Base-by-base conservation (phyloP, 2,797 vertebrate species). In the Rhyacichthys aspro region DNA sequence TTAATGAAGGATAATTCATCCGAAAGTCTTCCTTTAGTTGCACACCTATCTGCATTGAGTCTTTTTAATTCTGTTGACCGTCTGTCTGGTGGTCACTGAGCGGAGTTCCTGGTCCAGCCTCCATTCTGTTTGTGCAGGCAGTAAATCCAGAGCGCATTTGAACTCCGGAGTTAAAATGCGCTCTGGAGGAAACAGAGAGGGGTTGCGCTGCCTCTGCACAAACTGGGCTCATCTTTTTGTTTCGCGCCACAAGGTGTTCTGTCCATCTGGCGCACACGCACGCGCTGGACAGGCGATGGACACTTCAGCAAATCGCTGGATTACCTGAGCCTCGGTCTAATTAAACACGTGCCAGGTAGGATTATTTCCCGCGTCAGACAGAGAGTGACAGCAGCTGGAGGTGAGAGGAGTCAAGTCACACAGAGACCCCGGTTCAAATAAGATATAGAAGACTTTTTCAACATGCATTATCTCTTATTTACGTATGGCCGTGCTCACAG, bases 271-370 rank as follows among this genome's bases (percentile, higher is more conserved):
- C 86, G 85, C 83, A 90, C 87, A 78, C 82, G 75, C 44, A 72
- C 55, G 72, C 88, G 89, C 76, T 90, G 83, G 86, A 88, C 82
- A 91, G 87, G 81, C 81, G 86, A 91, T 81, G 92, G 94, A 92
- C 94, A 94, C 94, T 95, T 92, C 89, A 95, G 92, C 94, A 95
- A 95, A 95, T 93, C 93, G 90, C 86, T 85, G 94, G 94, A 95
- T 96, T 95, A 97, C 94, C 93, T 93, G 89, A 90, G 93, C 92
- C 92, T 93, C 93, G 91, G 88, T 94, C 90, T 95, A 96, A 97
- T 96, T 95, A 97, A 96, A 95, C 94, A 94, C 91, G 94, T 93
- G 89, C 91, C 95, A 95, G 94, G 89, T 92, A 90, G 95, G 95
- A 95, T 96, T 96, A 90, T 79, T 81, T 93, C 90, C 23, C 85